A percentile compares a stretch with the other conserved stretches of the same genome.
Evolutionary conservation across 2,113 vertebrate species (phyloP).

Genomic region (Cricetomys ansorgei): DNA sequence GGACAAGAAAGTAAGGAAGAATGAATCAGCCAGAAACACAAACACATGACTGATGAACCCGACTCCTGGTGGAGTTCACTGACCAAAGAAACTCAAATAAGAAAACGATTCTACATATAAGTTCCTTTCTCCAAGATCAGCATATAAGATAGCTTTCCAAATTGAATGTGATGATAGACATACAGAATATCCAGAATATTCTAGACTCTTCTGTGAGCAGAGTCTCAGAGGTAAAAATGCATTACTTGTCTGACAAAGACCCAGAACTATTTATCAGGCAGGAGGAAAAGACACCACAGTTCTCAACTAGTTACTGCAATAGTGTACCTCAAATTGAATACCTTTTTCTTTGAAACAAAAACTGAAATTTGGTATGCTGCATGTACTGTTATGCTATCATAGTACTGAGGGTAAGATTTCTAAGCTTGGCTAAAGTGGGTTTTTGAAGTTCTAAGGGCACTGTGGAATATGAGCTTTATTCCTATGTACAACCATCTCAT

Average conservation of each 20-base stretch:
- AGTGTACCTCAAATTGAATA: background rate
- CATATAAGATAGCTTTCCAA: background rate
- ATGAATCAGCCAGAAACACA: background rate
- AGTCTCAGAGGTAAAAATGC: background rate
- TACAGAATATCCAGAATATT: background rate
- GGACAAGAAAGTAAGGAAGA: background rate
- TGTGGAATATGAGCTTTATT: background rate
- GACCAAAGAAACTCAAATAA: background rate
- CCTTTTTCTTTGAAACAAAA: background rate
- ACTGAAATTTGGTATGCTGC: background rate
- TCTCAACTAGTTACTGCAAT: background rate
- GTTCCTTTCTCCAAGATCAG: background rate
- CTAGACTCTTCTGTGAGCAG: background rate
- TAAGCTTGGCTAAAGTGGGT: background rate
- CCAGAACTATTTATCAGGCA: background rate
- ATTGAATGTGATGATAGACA: background rate
- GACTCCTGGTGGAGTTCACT: background rate
- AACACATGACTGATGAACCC: background rate
- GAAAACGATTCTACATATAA: background rate
- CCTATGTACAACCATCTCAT: background rate
- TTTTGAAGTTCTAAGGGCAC: background rate
- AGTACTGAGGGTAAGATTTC: background rate
- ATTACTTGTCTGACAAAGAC: background rate
- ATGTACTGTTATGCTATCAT: background rate
- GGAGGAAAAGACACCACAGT: background rate